Evolutionary conservation across 2,797 vertebrate species (phyloP).

Genomic region (Myiothlypis coronata): DNA sequence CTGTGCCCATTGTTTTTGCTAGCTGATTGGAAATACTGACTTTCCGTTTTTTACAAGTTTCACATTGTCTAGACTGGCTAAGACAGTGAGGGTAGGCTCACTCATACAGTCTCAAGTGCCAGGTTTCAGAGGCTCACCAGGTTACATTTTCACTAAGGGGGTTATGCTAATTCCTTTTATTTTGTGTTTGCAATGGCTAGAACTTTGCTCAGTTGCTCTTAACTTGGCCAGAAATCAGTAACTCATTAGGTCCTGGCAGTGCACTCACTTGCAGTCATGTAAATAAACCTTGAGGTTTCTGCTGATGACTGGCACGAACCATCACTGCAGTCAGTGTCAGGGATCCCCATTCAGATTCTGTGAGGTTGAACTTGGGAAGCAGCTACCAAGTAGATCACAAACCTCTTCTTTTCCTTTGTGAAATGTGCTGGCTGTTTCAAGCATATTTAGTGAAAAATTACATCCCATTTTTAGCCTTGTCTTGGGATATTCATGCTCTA

Average conservation of each 20-base stretch:
- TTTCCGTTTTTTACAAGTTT: background rate
- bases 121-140: background rate
- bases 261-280: background rate
- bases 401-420: background rate
- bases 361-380: background rate
- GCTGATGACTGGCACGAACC: background rate
- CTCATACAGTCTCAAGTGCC: background rate
- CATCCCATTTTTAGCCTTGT: conserved; percentile 37
- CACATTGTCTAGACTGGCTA: background rate
- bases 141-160: background rate
- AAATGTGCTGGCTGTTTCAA: conserved; percentile 7
- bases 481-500: conserved; percentile 16
- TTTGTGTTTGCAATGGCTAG: background rate
- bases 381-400: background rate
- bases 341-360: background rate
- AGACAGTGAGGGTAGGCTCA: background rate
- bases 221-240: background rate
- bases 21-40: background rate
- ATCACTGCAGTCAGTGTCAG: background rate
- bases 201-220: background rate
- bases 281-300: background rate
- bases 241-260: background rate
- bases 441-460: conserved; percentile 28
- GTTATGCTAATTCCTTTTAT: background rate
- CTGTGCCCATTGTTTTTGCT: background rate